Evolutionary conservation across 23 tunicate genomes (phyloP).

Genomic region (Halocynthia aurantium): DNA sequence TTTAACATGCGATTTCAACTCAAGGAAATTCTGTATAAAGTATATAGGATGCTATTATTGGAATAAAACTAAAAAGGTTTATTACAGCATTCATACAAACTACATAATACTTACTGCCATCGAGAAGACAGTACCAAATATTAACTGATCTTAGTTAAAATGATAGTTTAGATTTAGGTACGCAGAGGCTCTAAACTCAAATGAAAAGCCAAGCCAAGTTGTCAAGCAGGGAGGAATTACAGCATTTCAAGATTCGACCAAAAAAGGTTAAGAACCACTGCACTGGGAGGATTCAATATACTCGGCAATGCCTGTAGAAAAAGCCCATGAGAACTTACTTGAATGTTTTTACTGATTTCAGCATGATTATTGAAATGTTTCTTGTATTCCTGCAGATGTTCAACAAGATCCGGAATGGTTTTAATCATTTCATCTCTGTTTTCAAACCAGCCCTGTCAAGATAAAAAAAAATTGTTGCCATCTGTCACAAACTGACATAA

Average conservation of each 20-base stretch:
- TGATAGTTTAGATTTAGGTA: too few relatives aligned
- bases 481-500: background rate
- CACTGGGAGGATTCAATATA: too few relatives aligned
- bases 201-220: too few relatives aligned
- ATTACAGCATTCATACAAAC: too few relatives aligned
- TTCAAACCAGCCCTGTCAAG: slow-evolving; percentile 77
- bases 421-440: slow-evolving; percentile 88
- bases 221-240: too few relatives aligned
- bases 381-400: slow-evolving; percentile 68
- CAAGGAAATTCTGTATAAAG: slow-evolving; percentile 40
- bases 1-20: slow-evolving; percentile 62
- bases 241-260: too few relatives aligned
- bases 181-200: too few relatives aligned
- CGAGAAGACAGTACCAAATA: too few relatives aligned
- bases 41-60: background rate
- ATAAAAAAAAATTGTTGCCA: background rate
- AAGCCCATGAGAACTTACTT: slow-evolving; percentile 22
- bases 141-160: too few relatives aligned
- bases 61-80: background rate
- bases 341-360: slow-evolving; percentile 55
- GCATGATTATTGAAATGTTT: slow-evolving; percentile 65
- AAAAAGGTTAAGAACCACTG: too few relatives aligned
- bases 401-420: slow-evolving; percentile 47
- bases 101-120: too few relatives aligned
- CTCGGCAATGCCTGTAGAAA: background rate